Percentiles rank a stretch among this genome's conserved stretches.
Evolutionary conservation across 2,888 invertebrate species (phyloP).

Genomic region (Beris morrisii): DNA sequence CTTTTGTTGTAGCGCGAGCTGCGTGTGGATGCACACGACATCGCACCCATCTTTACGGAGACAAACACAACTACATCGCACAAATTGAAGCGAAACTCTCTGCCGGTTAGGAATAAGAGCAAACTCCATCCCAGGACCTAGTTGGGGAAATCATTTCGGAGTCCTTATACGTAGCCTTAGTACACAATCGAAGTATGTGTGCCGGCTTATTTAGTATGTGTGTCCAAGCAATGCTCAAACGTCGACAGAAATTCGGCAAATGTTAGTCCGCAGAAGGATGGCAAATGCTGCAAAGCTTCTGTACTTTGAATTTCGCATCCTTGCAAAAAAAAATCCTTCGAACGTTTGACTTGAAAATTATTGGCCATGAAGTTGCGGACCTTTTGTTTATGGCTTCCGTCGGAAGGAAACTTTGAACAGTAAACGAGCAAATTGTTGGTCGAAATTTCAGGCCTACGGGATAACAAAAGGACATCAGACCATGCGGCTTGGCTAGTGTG

Average conservation of each 20-base stretch:
- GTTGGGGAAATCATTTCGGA: constrained; percentile 15
- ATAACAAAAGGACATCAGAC: too few species aligned
- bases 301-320: not conserved
- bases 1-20: constrained; percentile 9
- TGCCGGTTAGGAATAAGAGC: too few species aligned
- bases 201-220: constrained; percentile 11
- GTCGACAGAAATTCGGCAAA: too few species aligned
- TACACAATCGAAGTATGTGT: constrained; percentile 1
- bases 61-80: not conserved
- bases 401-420: constrained; percentile 29
- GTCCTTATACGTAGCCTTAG: constrained; percentile 8
- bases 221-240: not conserved
- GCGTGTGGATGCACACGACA: constrained; percentile 18
- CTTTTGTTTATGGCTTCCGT: constrained; percentile 31
- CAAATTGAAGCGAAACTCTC: not conserved
- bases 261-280: too few species aligned
- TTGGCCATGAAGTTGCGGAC: constrained; percentile 26
- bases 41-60: constrained; percentile 16
- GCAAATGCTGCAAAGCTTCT: too few species aligned
- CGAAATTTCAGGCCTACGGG: constrained; percentile 11
- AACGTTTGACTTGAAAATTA: constrained; percentile 22
- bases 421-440: constrained; percentile 28
- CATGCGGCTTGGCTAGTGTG: too few species aligned
- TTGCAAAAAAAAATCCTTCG: not conserved
- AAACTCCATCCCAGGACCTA: not conserved